A percentile compares a stretch with the other conserved stretches of the same genome.
phyloP scores from a whole-genome alignment of 2,113 vertebrate species.

The Brienomyrus brachyistius region DNA sequence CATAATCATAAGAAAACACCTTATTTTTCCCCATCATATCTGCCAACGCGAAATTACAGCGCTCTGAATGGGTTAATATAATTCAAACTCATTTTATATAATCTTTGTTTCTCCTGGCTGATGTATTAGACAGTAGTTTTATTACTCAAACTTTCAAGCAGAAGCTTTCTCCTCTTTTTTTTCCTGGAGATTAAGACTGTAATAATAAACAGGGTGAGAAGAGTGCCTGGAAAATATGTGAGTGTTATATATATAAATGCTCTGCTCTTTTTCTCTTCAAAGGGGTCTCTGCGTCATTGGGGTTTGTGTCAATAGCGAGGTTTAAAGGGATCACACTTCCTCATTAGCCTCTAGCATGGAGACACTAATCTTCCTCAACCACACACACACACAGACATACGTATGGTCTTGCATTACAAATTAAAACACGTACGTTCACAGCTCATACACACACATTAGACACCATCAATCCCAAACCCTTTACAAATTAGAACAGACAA shows the following conservation, averaged over 20 bases:
- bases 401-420: neutral
- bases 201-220: conserved; percentile 21
- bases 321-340: conserved; percentile 37
- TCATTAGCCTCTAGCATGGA: conserved; percentile 24
- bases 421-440: neutral
- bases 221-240: conserved; percentile 7
- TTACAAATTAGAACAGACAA: neutral
- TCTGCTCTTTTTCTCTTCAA: conserved; percentile 21
- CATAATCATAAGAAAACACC: neutral
- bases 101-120: neutral
- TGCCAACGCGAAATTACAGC: neutral
- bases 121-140: neutral
- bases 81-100: neutral
- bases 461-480: neutral
- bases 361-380: conserved; percentile 29
- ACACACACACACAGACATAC: conserved; percentile 17
- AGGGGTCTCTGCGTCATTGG: conserved; percentile 28
- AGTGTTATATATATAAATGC: neutral
- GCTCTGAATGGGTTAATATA: neutral
- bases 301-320: conserved; percentile 21
- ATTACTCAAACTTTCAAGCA: neutral
- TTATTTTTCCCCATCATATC: neutral
- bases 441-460: neutral
- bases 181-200: conserved; percentile 17
- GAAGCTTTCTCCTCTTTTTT: neutral